phyloP scores from a whole-genome alignment of 2,797 vertebrate genomes.

The Sebastes nivosus region DNA sequence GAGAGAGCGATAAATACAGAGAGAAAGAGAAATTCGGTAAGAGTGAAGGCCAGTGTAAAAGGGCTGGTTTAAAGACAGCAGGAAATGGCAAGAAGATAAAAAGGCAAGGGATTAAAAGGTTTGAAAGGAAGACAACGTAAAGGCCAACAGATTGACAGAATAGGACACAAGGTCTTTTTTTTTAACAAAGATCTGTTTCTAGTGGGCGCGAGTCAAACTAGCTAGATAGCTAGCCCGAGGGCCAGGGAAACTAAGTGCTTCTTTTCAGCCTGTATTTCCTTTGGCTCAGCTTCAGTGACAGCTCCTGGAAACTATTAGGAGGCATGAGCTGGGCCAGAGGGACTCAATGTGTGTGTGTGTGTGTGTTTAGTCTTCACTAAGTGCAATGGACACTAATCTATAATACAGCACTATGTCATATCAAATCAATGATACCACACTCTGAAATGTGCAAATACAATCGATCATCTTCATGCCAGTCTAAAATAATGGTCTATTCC shows the following conservation, averaged over 20 bases:
- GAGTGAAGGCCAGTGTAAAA: constrained; percentile 10
- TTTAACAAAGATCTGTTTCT: constrained; percentile 21
- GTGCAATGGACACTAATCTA: constrained; percentile 34
- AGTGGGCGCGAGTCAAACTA: constrained; percentile 45
- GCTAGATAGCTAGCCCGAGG: constrained; percentile 33
- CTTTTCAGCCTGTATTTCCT: constrained; percentile 65
- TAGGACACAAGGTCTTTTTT: constrained; percentile 30
- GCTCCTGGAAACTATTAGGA: constrained; percentile 71
- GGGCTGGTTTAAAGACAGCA: constrained; percentile 6
- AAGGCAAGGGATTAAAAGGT: constrained; percentile 24
- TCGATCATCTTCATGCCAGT: constrained; percentile 3
- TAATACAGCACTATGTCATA: constrained; percentile 12
- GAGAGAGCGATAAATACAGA: background rate
- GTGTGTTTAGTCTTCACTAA: constrained; percentile 27
- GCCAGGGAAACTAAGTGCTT: constrained; percentile 51
- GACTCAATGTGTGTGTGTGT: constrained; percentile 14
- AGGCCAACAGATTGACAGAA: constrained; percentile 24
- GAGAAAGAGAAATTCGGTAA: background rate
- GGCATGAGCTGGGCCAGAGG: constrained; percentile 33
- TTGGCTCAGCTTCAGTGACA: constrained; percentile 59
- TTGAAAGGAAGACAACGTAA: constrained; percentile 16
- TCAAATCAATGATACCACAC: constrained; percentile 22
- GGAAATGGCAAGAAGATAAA: constrained; percentile 16
- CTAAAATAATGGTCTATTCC: background rate
- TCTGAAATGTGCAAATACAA: constrained; percentile 23